A percentile compares a stretch with the other conserved stretches of the same genome.
These are phyloP conservation scores for Hipposideros armiger DNA, from an alignment of 2,113 vertebrate species.

Conservation along the genomic window DNA sequence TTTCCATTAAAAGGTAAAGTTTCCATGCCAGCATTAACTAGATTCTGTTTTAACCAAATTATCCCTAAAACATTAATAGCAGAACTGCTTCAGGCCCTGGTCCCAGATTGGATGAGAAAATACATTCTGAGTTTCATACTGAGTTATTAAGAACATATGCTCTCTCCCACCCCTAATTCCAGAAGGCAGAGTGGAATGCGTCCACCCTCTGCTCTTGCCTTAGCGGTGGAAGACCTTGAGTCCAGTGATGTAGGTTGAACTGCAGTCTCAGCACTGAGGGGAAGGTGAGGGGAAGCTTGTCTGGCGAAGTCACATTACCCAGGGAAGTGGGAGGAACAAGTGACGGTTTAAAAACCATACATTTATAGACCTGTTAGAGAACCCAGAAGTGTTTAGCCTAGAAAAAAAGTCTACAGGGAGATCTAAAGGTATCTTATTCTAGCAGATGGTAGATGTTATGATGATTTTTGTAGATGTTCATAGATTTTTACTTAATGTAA, in stretches of 20 bases:
- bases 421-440: not conserved
- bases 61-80: not conserved
- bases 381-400: not conserved
- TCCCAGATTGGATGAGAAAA: conserved; percentile 44
- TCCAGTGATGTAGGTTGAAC: no score
- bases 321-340: not conserved
- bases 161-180: not conserved
- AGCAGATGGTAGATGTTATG: not conserved
- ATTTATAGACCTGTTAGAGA: not conserved
- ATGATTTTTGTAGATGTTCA: not conserved
- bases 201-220: not conserved
- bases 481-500: conserved; percentile 30
- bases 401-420: not conserved
- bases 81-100: not conserved
- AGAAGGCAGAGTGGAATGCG: not conserved
- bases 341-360: not conserved
- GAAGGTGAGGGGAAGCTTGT: not conserved
- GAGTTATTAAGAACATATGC: not conserved
- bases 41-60: conserved; percentile 18
- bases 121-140: not conserved
- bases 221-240: not conserved
- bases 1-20: conserved; percentile 33
- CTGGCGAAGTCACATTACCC: not conserved
- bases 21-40: conserved; percentile 15
- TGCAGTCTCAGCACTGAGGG: not conserved